Percentiles rank a stretch among this genome's conserved stretches.
phyloP scores from a whole-genome alignment of 2,797 vertebrate species.

The Cirrhinus mrigala region DNA sequence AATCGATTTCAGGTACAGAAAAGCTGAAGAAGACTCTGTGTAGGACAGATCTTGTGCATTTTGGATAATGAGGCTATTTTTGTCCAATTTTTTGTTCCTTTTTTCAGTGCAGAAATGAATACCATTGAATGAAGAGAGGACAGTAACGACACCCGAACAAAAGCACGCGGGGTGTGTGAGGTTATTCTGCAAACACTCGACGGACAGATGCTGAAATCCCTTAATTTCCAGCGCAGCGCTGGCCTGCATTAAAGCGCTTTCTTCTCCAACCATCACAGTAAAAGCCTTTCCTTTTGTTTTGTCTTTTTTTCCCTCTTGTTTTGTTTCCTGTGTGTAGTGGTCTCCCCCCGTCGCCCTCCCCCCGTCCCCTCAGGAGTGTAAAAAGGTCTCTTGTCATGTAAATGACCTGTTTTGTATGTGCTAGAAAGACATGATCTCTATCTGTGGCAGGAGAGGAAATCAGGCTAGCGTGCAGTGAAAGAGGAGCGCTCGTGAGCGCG shows the following conservation, averaged over 20 bases:
- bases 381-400: constrained; percentile 76
- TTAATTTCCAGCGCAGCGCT: constrained; percentile 48
- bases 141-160: constrained; percentile 50
- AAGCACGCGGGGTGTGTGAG: constrained; percentile 56
- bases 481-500: constrained; percentile 29
- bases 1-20: constrained; percentile 20
- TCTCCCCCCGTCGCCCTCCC: constrained; percentile 41
- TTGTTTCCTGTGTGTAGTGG: constrained; percentile 48
- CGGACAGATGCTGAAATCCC: constrained; percentile 59
- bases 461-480: constrained; percentile 24
- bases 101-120: constrained; percentile 46
- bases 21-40: background rate
- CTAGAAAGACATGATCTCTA: constrained; percentile 66
- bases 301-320: constrained; percentile 50
- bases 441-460: constrained; percentile 66
- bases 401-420: constrained; percentile 71
- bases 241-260: constrained; percentile 58
- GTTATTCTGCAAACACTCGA: constrained; percentile 58
- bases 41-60: constrained; percentile 55
- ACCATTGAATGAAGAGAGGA: constrained; percentile 52
- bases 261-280: constrained; percentile 56
- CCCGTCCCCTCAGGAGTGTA: constrained; percentile 62
- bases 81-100: constrained; percentile 29
- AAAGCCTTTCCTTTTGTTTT: constrained; percentile 64
- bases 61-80: constrained; percentile 58